Evolutionary conservation across 2,888 invertebrate species (phyloP), one percentile per base, ranked within the genome.

Genomic region (Ochropacha duplaris): DNA sequence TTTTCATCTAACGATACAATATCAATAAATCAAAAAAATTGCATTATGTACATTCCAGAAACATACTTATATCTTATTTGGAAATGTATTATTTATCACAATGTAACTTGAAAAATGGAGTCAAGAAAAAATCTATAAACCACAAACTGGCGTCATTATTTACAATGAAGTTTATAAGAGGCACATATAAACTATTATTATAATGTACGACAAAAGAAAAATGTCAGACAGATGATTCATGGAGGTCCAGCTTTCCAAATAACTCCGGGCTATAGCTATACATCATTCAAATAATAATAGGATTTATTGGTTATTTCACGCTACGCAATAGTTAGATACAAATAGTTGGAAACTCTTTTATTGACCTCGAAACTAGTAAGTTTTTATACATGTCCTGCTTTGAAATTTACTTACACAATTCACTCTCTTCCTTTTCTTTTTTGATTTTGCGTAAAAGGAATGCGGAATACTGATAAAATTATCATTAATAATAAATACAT

Each of bases 221-320:
- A 64, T 61, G 59, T 57, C 60, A 64, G 61, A 63, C 60, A 68
- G 55, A 60, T 65, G 72, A 72, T 72, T 69, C 71, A 74, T 72
- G 56, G 50, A 58, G 57, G 62, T 44, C 58, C 56, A 61, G 58
- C 55, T 62, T 60, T 60, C 65, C 65, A 68, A 74, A 69, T 71
- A 72, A 72, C 72, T 64, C 56, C 56, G 60, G 50, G 54, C 62
- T 60, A 64, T 39, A 39, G 28, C 39, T 14, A 39, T 75, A 69
- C 69, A 76, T 75, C 75, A 74, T 74, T 62, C 57, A 28, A 34
- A 50, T 56, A 54, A 56, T 56, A 56, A 62, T 61, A 64, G 58
- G 54, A 67, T 68, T 67, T 72, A 68, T 69, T 61, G 64, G 58
- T 65, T 68, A 66, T 66, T 65, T 60, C 62, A 57, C 61, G 28